phyloP scores from a whole-genome alignment of 2,113 vertebrate genomes.

The Spheniscus mendiculus region DNA sequence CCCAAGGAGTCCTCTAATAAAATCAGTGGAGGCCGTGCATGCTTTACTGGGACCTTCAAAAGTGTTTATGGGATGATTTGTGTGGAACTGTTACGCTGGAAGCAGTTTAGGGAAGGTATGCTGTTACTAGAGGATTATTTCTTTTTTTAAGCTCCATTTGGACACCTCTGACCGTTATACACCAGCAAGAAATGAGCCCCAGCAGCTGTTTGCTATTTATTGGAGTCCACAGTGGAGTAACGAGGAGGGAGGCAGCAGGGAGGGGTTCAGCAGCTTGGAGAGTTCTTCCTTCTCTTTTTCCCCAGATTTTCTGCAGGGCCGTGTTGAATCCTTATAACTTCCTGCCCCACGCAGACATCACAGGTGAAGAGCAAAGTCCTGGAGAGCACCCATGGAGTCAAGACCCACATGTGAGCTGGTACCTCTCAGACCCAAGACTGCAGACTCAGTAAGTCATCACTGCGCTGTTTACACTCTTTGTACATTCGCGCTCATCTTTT shows the following conservation, averaged over 20 bases:
- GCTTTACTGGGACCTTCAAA: conserved; percentile 68
- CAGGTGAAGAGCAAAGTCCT: not conserved
- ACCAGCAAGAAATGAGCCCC: conserved; percentile 61
- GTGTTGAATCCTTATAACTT: not conserved
- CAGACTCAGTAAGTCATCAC: not conserved
- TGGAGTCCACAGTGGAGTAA: not conserved
- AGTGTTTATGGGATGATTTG: conserved; percentile 79
- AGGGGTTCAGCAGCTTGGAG: not conserved
- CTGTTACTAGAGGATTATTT: conserved; percentile 53
- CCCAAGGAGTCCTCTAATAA: conserved; percentile 59
- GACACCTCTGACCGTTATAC: conserved; percentile 21
- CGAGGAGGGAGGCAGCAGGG: conserved; percentile 28
- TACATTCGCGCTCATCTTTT: not conserved
- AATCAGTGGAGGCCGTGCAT: conserved; percentile 17
- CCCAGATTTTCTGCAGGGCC: not conserved
- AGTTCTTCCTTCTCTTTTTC: not conserved
- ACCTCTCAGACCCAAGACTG: not conserved
- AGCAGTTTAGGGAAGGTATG: conserved; percentile 67
- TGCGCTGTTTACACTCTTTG: not conserved
- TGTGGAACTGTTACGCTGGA: conserved; percentile 68
- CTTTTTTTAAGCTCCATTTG: conserved; percentile 50
- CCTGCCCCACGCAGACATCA: not conserved
- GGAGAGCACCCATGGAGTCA: not conserved
- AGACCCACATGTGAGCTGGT: not conserved
- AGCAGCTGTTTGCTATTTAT: conserved; percentile 75